Base-by-base conservation (phyloP, 1,140 invertebrate species). In the Notospermus geniculatus region DNA sequence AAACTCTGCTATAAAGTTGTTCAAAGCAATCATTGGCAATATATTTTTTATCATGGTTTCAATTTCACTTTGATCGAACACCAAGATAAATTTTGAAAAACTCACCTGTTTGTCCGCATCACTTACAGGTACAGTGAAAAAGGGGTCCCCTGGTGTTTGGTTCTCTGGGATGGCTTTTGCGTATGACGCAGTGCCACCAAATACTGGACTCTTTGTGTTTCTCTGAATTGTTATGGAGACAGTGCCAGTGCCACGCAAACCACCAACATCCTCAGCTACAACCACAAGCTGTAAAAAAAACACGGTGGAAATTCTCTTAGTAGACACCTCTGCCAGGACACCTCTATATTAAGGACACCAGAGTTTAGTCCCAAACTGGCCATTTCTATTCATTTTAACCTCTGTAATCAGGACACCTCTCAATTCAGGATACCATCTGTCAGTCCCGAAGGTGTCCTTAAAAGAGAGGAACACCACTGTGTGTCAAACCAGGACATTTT, bases 61-160 rank as follows among this genome's bases (percentile, higher is more conserved):
- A n/a, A n/a, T n/a, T n/a, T n/a, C n/a, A n/a, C n/a, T n/a, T n/a
- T n/a, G n/a, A 60, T 4, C 50, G 17, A 53, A 36, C 4, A 7
- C 32, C 15, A 7, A 4, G 32, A 15, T 4, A 36, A 36, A 36
- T 7, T 36, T 36, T 15, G 32, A 36, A 36, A 36, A 7, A 36
- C 74, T 71, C 65, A 76, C 74, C 65, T 68, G 57, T 57, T 59
- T 66, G 59, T 77, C 73, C 25, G 25, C 30, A 61, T 77, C 75
- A 43, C 58, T 54, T 17, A 73, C 75, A 9, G 54, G 59, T 1
- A 75, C 67, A 56, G 43, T 63, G 11, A 72, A 27, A 4, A 74
- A 57, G 23, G 43, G 9, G 23, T 41, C 45, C 9, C 65, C 67
- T 1, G 70, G 41, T 11, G 57, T 7, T 13, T 62, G 50, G 22